These are phyloP conservation scores for Notodonta ziczac DNA, from an alignment of 2,888 invertebrate species.

Conservation along the genomic window DNA sequence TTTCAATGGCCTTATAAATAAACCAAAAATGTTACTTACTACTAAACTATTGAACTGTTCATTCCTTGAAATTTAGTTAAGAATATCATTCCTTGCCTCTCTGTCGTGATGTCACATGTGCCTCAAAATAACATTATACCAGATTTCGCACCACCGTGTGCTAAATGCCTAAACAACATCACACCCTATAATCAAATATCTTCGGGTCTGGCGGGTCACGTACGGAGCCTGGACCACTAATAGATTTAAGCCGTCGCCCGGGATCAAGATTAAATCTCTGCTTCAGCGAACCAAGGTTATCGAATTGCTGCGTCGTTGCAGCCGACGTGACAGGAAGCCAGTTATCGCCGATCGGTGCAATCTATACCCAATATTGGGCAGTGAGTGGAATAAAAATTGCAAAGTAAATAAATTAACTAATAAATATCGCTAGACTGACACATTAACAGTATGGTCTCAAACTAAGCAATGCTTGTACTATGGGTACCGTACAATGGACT, in stretches of 20 bases:
- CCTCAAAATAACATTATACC: too few species aligned
- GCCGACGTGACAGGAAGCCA: constrained; percentile 8
- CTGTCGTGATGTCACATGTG: too few species aligned
- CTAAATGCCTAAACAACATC: neutral
- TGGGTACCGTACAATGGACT: too few species aligned
- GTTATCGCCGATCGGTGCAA: constrained; percentile 6
- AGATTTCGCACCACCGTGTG: too few species aligned
- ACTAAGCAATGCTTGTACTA: too few species aligned
- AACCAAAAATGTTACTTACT: too few species aligned
- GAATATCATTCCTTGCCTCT: too few species aligned
- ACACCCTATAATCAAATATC: neutral
- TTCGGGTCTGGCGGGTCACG: neutral
- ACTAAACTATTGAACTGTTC: too few species aligned
- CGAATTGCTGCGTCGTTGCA: neutral
- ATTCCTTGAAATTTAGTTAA: too few species aligned
- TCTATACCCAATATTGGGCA: neutral
- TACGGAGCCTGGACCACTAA: neutral
- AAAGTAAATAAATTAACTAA: neutral
- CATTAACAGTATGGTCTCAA: too few species aligned
- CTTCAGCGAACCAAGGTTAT: neutral
- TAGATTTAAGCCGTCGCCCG: neutral
- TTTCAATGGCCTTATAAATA: too few species aligned
- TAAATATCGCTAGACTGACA: too few species aligned
- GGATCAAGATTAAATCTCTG: neutral
- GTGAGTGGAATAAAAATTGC: neutral